A percentile compares a stretch with the other conserved stretches of the same genome.
phyloP scores from a whole-genome alignment of 2,113 vertebrate genomes.

The Oceanites oceanicus region DNA sequence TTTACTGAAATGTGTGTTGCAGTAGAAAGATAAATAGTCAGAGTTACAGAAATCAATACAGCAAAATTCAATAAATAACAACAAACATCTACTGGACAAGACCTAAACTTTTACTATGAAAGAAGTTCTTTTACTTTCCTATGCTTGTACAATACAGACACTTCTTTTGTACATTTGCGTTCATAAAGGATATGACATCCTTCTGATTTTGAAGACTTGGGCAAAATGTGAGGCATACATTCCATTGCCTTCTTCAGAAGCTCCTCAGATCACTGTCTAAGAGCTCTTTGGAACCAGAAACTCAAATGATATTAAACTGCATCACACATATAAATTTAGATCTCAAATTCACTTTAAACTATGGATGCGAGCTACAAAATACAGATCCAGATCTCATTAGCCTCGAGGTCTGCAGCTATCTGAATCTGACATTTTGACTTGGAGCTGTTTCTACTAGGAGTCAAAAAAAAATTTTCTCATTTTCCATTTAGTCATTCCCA shows the following conservation, averaged over 20 bases:
- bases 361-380: slow-evolving; percentile 53
- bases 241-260: not conserved
- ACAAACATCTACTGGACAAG: slow-evolving; percentile 37
- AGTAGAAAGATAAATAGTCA: slow-evolving; percentile 67
- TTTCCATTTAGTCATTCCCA: slow-evolving; percentile 64
- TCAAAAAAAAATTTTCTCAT: slow-evolving; percentile 18
- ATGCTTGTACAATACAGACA: not conserved
- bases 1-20: slow-evolving; percentile 65
- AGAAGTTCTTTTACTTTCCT: slow-evolving; percentile 48
- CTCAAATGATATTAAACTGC: slow-evolving; percentile 54
- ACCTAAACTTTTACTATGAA: slow-evolving; percentile 30
- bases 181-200: not conserved
- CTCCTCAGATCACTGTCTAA: slow-evolving; percentile 11
- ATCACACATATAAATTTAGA: slow-evolving; percentile 54
- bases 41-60: slow-evolving; percentile 67
- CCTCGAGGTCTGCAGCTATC: slow-evolving; percentile 61
- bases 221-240: not conserved
- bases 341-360: slow-evolving; percentile 62
- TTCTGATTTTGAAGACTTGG: slow-evolving; percentile 4
- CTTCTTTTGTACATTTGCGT: not conserved
- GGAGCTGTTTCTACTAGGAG: slow-evolving; percentile 47
- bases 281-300: slow-evolving; percentile 46
- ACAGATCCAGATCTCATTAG: slow-evolving; percentile 66
- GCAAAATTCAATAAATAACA: slow-evolving; percentile 64
- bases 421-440: slow-evolving; percentile 67